These are phyloP conservation scores for Dasysyrphus albostriatus DNA, from an alignment of 2,888 invertebrate genomes.

Conservation along the genomic window DNA sequence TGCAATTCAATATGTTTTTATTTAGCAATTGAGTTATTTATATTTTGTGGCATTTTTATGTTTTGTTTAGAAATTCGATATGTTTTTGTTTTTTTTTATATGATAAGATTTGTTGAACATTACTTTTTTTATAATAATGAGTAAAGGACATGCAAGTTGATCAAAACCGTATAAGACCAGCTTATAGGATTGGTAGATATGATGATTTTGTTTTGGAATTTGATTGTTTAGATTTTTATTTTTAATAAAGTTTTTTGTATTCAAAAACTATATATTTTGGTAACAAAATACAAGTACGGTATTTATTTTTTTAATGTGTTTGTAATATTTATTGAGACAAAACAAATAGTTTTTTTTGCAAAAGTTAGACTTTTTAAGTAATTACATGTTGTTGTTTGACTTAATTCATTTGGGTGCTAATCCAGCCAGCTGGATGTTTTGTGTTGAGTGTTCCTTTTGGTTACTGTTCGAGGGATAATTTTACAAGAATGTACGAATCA, in stretches of 20 bases:
- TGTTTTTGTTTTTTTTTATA: slow-evolving; percentile 18
- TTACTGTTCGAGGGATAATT: neutral
- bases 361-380: slow-evolving; percentile 49
- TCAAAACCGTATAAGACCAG: slow-evolving; percentile 82
- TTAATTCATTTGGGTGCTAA: slow-evolving; percentile 31
- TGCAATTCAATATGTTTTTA: slow-evolving; percentile 45
- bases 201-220: slow-evolving; percentile 26
- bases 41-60: slow-evolving; percentile 47
- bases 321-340: slow-evolving; percentile 43
- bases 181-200: slow-evolving; percentile 81
- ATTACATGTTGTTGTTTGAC: slow-evolving; percentile 40
- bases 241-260: slow-evolving; percentile 29
- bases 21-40: slow-evolving; percentile 45
- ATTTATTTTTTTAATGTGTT: slow-evolving; percentile 15
- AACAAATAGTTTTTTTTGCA: slow-evolving; percentile 46
- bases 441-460: slow-evolving; percentile 13
- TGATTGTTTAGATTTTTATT: slow-evolving; percentile 68
- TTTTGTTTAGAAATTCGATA: slow-evolving; percentile 64
- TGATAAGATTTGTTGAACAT: slow-evolving; percentile 10
- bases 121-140: slow-evolving; percentile 40
- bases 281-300: slow-evolving; percentile 57
- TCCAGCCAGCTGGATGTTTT: slow-evolving; percentile 74
- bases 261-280: slow-evolving; percentile 54
- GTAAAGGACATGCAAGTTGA: slow-evolving; percentile 56
- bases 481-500: neutral